Base-by-base conservation (phyloP, 2,888 invertebrate species). In the Agrotis ipsilon region DNA sequence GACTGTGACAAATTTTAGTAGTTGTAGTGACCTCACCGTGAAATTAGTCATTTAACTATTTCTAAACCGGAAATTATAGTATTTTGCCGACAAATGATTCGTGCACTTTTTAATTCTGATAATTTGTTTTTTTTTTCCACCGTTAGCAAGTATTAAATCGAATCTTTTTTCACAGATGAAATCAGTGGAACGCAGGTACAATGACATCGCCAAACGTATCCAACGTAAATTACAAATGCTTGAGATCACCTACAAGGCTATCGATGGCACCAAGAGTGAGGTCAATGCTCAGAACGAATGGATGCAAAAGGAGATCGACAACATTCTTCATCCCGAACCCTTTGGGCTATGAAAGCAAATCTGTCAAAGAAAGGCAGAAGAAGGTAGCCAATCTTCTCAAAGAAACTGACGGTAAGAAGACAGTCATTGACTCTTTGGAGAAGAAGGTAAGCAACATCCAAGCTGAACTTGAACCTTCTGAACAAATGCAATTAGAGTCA, bases 371-470 rank as follows among this genome's bases (percentile, higher is more conserved):
- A 76, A 96, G 97, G 70, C 97, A 98, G 59, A 97, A 97, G 87
- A 96, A 97, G 83, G 94, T 98, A 54, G 98, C 98, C 88, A 97
- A 97, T 64, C 94, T 98, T 68, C 94, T 98, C 63, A 98, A 98
- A 92, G 99, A 99, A 92, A 97, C 98, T 1, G 98, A 98, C 86
- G 97, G 98, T 13, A 98, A 98, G 91, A 97, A 98, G 87, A 97
- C 98, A 0, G 97, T 98, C 7, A 97, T 98, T 70, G 98, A 98
- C 85, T 98, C 98, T 0, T 94, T 99, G 39, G 98, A 98, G 84
- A 98, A 98, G 92, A 97, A 98, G 72, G 97, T 98, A 18, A 97
- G 97, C 75, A 98, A 98, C 81, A 98, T 99, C 94, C 97, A 98
- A 87, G 97, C 98, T 72, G 99, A 99, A 91, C 92, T 99, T 49